These are phyloP conservation scores for Crotalus helleri DNA, from an alignment of 2,113 vertebrate genomes.

Conservation along the genomic window DNA sequence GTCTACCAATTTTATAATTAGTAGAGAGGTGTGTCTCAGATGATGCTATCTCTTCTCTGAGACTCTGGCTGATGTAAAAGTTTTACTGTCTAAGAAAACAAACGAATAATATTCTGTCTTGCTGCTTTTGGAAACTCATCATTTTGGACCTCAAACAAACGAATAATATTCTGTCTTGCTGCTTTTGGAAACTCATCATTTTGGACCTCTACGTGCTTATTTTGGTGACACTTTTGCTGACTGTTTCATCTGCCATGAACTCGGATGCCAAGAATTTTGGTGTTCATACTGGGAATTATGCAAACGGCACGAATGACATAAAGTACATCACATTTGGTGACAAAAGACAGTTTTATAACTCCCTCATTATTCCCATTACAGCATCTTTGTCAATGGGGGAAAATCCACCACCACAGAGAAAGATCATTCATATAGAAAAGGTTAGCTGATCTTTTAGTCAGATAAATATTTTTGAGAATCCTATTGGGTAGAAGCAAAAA, in stretches of 20 bases:
- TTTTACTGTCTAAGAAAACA: not conserved
- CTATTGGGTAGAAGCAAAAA: rapidly evolving
- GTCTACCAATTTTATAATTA: not conserved
- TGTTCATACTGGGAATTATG: rapidly evolving
- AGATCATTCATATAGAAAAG: slow-evolving; percentile 10
- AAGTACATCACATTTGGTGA: not conserved
- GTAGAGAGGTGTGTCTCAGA: not conserved
- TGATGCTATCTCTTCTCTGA: not conserved
- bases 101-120: not conserved
- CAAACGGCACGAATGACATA: not conserved
- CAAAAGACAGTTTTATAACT: not conserved
- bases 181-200: not conserved
- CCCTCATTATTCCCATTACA: rapidly evolving
- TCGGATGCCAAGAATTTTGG: not conserved
- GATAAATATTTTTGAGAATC: not conserved
- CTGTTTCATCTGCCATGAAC: not conserved
- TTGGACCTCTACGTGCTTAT: not conserved
- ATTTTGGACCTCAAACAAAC: not conserved
- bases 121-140: not conserved
- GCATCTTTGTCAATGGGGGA: slow-evolving; percentile 3
- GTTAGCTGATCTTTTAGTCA: not conserved
- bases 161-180: not conserved
- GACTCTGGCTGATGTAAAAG: not conserved
- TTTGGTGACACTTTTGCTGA: not conserved
- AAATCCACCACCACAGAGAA: not conserved